Base-by-base conservation (phyloP, 2,797 vertebrate genomes). In the Paratrypauchen microcephalus region DNA sequence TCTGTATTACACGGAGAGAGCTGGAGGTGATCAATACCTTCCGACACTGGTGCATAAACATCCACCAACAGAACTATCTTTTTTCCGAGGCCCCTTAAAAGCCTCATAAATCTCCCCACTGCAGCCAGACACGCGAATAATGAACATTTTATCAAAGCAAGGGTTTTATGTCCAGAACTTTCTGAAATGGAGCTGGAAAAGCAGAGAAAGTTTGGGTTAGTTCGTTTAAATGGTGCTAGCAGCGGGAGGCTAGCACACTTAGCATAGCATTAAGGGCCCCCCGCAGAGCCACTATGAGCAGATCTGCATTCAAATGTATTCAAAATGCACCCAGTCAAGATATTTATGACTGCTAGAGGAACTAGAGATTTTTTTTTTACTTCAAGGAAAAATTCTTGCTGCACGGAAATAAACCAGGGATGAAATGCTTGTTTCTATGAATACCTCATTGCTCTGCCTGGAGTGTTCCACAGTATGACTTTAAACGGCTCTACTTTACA, bases 91-190 rank as follows among this genome's bases (percentile, higher is more conserved):
- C 75, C 76, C 68, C 83, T 79, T 85, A 77, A 77, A 70, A 80
- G 79, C 32, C 1, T 75, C 85, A 74, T 81, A 83, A 80, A 86
- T 80, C 78, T 74, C 57, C 64, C 0, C 80, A 62, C 71, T 1
- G 70, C 28, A 18, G 72, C 48, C 81, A 84, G 81, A 76, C 75
- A 12, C 74, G 68, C 80, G 74, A 79, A 85, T 80, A 81, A 85
- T 77, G 71, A 81, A 80, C 72, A 59, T 84, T 86, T 85, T 50
- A 83, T 83, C 78, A 81, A 73, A 21, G n/a, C 12, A 60, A 65
- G 67, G 74, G 74, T 52, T 84, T 84, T 80, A 74, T 70, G 45
- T 76, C 64, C 63, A 63, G 28, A 79, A 69, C 74, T 63, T 74
- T 41, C 55, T 77, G 41, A 8, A 28, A 67, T 65, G 23, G 39